Conservation (phyloP, 2,113 vertebrate genomes). For the Platysteira castanea region DNA sequence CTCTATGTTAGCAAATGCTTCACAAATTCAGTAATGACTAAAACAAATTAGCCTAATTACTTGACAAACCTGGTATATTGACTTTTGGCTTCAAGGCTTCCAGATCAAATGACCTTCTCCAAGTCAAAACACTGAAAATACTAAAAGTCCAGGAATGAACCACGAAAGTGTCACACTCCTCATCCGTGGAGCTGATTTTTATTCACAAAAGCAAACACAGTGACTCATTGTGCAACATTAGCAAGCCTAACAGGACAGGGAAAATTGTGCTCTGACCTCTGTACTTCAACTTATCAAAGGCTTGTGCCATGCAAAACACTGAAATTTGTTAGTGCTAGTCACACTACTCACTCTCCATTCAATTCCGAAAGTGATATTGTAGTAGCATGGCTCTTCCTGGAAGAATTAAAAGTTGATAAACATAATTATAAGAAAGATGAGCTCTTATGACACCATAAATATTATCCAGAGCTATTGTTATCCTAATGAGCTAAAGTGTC, state of each 20-base stretch:
- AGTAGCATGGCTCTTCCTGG: background rate
- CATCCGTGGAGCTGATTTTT: accelerated
- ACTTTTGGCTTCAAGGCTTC: background rate
- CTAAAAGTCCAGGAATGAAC: background rate
- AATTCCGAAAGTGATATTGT: background rate
- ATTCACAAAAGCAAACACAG: background rate
- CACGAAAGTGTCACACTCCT: background rate
- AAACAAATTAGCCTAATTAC: background rate
- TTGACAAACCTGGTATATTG: background rate
- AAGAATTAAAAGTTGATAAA: background rate
- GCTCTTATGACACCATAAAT: background rate
- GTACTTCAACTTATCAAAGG: background rate
- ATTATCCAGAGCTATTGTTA: background rate
- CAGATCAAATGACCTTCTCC: background rate
- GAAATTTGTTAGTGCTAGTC: background rate
- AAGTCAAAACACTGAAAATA: background rate
- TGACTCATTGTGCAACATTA: background rate
- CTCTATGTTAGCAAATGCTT: background rate
- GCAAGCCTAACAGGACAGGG: background rate
- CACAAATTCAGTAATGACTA: background rate
- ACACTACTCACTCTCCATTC: background rate
- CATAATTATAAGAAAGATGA: background rate
- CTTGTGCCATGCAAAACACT: background rate
- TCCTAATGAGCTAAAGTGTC: background rate
- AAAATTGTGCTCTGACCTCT: background rate